These are phyloP conservation scores for Camelus bactrianus DNA, from an alignment of 2,113 vertebrate species.

Conservation along the genomic window DNA sequence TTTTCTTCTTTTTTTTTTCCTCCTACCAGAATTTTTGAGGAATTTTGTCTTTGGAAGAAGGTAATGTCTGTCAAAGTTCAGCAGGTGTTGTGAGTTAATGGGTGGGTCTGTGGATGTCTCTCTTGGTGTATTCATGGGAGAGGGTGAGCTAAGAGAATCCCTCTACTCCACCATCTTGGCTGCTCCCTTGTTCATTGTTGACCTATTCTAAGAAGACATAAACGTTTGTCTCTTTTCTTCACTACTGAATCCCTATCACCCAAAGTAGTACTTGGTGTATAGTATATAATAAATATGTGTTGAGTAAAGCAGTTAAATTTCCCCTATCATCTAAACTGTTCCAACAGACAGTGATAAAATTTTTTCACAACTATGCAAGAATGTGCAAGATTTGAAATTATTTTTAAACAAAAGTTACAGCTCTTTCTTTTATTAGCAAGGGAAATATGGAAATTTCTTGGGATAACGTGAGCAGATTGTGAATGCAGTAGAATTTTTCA, in stretches of 20 bases:
- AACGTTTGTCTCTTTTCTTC: background rate
- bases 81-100: too few relatives aligned
- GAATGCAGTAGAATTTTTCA: background rate
- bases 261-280: background rate
- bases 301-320: conserved; percentile 2
- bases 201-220: background rate
- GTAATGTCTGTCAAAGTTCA: too few relatives aligned
- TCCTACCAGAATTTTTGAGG: too few relatives aligned
- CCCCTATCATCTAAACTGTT: background rate
- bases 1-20: too few relatives aligned
- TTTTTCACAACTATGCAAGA: conserved; percentile 29
- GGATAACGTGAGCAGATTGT: background rate
- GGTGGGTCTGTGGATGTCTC: too few relatives aligned
- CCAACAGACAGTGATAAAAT: background rate
- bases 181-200: background rate
- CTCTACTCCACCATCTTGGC: too few relatives aligned
- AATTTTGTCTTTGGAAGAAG: too few relatives aligned
- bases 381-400: background rate
- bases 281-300: background rate
- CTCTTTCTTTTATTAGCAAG: conserved; percentile 45
- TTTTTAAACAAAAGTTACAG: conserved; percentile 39
- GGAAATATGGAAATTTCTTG: background rate
- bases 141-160: too few relatives aligned
- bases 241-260: background rate
- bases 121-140: too few relatives aligned